These are phyloP conservation scores for Rhinolophus ferrumequinum DNA, from an alignment of 2,113 vertebrate species.

Conservation along the genomic window DNA sequence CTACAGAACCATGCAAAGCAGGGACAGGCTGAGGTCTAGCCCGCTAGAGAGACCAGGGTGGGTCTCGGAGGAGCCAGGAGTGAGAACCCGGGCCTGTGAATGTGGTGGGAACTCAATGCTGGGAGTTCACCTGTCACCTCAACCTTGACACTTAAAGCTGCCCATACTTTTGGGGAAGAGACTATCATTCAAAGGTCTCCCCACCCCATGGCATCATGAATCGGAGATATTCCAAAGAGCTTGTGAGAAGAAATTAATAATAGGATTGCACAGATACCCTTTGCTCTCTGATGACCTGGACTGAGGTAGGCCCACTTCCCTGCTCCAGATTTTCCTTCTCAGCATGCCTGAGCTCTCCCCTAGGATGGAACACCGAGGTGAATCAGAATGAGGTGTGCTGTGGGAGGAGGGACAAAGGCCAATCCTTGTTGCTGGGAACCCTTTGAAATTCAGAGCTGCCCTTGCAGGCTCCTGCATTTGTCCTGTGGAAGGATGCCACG, in stretches of 20 bases:
- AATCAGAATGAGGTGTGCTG: background rate
- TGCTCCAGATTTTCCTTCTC: background rate
- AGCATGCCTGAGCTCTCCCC: accelerated
- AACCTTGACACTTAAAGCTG: background rate
- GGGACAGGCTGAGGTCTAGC: background rate
- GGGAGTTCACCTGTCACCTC: background rate
- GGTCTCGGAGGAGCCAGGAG: background rate
- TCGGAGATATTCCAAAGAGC: background rate
- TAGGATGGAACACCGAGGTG: background rate
- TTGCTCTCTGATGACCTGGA: background rate
- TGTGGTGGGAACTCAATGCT: background rate
- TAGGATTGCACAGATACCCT: background rate
- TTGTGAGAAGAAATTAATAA: background rate
- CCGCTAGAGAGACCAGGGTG: background rate
- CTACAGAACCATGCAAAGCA: accelerated
- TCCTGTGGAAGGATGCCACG: background rate
- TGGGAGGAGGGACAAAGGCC: background rate
- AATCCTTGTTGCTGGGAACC: background rate
- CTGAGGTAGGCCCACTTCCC: too few species aligned
- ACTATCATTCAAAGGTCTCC: background rate
- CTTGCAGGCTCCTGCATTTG: background rate
- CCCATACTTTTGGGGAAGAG: background rate
- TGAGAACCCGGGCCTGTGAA: accelerated
- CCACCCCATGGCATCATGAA: background rate
- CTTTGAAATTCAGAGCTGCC: background rate